These are phyloP conservation scores for Orientallactaga sibirica DNA, from an alignment of 2,797 vertebrate genomes.

Conservation along the genomic window DNA sequence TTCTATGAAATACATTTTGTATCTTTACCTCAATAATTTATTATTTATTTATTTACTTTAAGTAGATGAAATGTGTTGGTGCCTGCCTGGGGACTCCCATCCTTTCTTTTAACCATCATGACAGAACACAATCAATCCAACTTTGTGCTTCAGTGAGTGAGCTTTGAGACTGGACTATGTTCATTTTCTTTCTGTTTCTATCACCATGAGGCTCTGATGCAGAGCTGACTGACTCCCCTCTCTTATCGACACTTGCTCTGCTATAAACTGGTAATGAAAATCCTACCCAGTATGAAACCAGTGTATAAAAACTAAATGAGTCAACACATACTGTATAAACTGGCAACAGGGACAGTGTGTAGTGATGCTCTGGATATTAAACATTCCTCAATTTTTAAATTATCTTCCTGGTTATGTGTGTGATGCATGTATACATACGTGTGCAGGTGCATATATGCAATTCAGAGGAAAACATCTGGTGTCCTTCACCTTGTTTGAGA, in stretches of 20 bases:
- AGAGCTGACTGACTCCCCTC: not conserved
- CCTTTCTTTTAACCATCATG: not conserved
- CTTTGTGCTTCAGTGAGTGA: not conserved
- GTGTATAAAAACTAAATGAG: not conserved
- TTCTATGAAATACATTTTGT: not conserved
- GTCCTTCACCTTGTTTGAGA: too few species aligned
- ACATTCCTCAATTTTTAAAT: not conserved
- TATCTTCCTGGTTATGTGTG: not conserved
- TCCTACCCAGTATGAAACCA: not conserved
- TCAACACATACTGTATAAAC: not conserved
- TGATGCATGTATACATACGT: too few species aligned
- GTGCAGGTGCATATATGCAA: too few species aligned
- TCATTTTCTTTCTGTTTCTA: not conserved
- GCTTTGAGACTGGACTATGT: not conserved
- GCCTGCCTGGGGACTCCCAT: not conserved
- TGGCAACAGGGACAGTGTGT: not conserved
- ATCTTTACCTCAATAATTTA: not conserved
- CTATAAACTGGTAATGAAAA: not conserved
- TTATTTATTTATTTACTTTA: not conserved
- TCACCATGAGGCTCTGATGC: not conserved
- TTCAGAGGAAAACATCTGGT: too few species aligned
- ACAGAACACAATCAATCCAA: not conserved
- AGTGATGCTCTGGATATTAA: not conserved
- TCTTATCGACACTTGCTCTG: not conserved
- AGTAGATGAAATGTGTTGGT: not conserved